Evolutionary conservation across 1,140 invertebrate species (phyloP).

Genomic region (Bombus turneri): DNA sequence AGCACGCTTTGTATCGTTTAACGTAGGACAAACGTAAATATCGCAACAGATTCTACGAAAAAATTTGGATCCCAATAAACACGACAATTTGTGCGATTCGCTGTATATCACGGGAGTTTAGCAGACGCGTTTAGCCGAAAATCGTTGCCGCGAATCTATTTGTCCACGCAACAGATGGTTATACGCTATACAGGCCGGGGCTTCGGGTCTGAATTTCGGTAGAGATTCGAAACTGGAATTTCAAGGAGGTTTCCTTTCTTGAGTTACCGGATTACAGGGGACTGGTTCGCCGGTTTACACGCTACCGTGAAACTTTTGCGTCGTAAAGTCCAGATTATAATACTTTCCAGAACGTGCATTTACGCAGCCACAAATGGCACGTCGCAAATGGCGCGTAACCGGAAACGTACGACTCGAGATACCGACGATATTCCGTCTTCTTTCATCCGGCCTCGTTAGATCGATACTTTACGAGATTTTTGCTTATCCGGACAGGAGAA

Average conservation of each 20-base stretch:
- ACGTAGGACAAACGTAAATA: no score
- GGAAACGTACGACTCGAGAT: neutral
- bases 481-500: no score
- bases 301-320: conserved; percentile 27
- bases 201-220: conserved; percentile 66
- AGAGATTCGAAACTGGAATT: conserved; percentile 58
- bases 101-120: no score
- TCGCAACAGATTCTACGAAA: no score
- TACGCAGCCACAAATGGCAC: neutral
- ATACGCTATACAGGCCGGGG: conserved; percentile 30
- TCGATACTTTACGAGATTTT: neutral
- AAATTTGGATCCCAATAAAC: no score
- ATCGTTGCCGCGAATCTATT: conserved; percentile 13
- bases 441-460: neutral
- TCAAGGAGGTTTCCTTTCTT: conserved; percentile 63
- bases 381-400: neutral
- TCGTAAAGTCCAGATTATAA: conserved; percentile 28
- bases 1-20: no score
- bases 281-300: neutral
- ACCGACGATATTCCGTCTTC: neutral
- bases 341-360: neutral
- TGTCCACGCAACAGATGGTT: conserved; percentile 21
- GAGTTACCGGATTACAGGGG: conserved; percentile 58
- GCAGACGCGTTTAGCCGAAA: neutral
- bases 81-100: no score